phyloP scores from a whole-genome alignment of 1,140 invertebrate species.

The Oscheius sp. region DNA sequence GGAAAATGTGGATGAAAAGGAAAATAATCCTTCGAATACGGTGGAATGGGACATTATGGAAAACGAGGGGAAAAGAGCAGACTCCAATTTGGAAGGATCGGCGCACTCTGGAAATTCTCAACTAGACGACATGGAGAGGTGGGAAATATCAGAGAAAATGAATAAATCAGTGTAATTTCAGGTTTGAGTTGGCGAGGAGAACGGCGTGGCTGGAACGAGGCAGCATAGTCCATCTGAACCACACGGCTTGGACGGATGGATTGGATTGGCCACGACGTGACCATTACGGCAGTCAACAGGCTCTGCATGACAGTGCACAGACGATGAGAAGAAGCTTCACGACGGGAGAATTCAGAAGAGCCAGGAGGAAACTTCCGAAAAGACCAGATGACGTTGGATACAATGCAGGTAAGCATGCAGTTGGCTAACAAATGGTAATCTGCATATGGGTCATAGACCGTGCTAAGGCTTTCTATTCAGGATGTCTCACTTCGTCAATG shows the following conservation, averaged over 20 bases:
- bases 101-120: background rate
- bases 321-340: background rate
- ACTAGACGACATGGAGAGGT: background rate
- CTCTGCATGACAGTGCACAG: background rate
- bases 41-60: background rate
- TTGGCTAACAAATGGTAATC: too few species aligned
- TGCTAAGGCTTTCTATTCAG: background rate
- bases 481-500: background rate
- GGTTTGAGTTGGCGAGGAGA: background rate
- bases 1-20: background rate
- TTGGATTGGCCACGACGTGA: background rate
- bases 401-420: background rate
- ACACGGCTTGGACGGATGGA: background rate
- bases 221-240: slow-evolving; percentile 4
- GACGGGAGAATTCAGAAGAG: background rate
- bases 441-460: too few species aligned
- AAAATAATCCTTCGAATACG: background rate
- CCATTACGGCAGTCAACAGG: too few species aligned
- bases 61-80: background rate
- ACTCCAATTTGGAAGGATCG: background rate
- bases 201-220: slow-evolving; percentile 25
- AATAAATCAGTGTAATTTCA: background rate
- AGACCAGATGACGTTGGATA: slow-evolving; percentile 3
- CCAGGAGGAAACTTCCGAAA: background rate
- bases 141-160: background rate